These are phyloP conservation scores for Hypolimnas misippus DNA, from an alignment of 2,888 invertebrate genomes.

Conservation along the genomic window DNA sequence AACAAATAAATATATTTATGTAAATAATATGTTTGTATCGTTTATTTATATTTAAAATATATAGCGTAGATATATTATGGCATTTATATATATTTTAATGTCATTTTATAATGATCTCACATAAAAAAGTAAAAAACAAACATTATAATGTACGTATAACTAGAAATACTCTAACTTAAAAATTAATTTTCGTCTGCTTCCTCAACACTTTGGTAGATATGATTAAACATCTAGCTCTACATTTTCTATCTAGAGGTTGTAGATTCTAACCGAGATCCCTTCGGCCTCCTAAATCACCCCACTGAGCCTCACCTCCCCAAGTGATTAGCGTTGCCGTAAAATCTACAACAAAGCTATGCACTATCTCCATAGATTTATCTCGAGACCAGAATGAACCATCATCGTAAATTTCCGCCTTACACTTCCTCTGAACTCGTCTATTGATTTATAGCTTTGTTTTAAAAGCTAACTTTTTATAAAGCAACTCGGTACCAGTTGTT, in stretches of 20 bases:
- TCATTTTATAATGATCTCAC: too few relatives aligned
- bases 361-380: constrained; percentile 66
- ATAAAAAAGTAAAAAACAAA: too few relatives aligned
- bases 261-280: constrained; percentile 14
- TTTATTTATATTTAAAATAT: too few relatives aligned
- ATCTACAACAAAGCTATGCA: constrained; percentile 62
- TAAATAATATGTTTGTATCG: too few relatives aligned
- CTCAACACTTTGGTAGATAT: background rate
- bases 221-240: constrained; percentile 13
- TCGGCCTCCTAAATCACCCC: constrained; percentile 27
- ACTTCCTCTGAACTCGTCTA: constrained; percentile 74
- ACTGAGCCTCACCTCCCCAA: constrained; percentile 33
- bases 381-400: constrained; percentile 61
- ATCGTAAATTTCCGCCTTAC: constrained; percentile 75
- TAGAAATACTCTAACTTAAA: too few relatives aligned
- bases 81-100: too few relatives aligned
- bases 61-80: too few relatives aligned
- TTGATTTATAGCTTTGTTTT: constrained; percentile 80
- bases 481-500: constrained; percentile 75
- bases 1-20: too few relatives aligned
- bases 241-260: constrained; percentile 10
- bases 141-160: too few relatives aligned
- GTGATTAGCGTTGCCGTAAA: constrained; percentile 68
- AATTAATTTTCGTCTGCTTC: too few relatives aligned
- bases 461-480: constrained; percentile 81